Base-by-base conservation (phyloP, 2,888 invertebrate genomes). In the Agrochola lychnidis region DNA sequence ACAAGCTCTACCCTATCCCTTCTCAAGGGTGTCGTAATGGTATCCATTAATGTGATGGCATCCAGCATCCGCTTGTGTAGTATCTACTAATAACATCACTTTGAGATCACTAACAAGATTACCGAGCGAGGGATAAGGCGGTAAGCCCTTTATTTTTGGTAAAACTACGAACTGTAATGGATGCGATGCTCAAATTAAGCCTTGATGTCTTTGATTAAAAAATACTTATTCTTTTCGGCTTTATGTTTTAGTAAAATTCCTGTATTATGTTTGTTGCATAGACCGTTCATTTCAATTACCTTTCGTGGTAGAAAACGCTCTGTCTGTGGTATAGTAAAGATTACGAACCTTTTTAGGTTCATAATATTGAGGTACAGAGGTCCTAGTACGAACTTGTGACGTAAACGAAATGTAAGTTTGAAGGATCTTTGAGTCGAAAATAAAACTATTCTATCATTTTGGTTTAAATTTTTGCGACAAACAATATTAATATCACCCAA, bases 61-160 rank as follows among this genome's bases (percentile, higher is more conserved):
- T 22, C 51, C 68, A 74, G 51, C 62, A 69, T 59, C 25, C 51
- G 68, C 19, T 36, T 59, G 57, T 59, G 64, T 64, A 48, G 71
- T 45, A 36, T 36, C 36, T 36, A 81, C 63, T 81, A 81, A 68
- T 79, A 74, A 81, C 79, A 63, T 68, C 67, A 42, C 36, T 72
- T 59, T 79, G 51, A 64, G 64, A 79, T 78, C 74, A 68, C 42
- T 79, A 79, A 81, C 68, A 51, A 68, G 75, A 72, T 79, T 72
- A 51, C 36, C 64, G 53, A 5, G 14, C 56, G 25, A 57, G 30
- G 80, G 30, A 73, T 79, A 42, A 70, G 70, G 22, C 64, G 71
- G 64, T 79, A 79, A 79, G 62, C 62, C 16, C 1, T 56, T 42
- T 68, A 63, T 19, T 79, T 57, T 56, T 63, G 25, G 22, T 4